Evolutionary conservation across 2,113 vertebrate genomes (phyloP).

Genomic region (Rhinopomastus cyanomelas): DNA sequence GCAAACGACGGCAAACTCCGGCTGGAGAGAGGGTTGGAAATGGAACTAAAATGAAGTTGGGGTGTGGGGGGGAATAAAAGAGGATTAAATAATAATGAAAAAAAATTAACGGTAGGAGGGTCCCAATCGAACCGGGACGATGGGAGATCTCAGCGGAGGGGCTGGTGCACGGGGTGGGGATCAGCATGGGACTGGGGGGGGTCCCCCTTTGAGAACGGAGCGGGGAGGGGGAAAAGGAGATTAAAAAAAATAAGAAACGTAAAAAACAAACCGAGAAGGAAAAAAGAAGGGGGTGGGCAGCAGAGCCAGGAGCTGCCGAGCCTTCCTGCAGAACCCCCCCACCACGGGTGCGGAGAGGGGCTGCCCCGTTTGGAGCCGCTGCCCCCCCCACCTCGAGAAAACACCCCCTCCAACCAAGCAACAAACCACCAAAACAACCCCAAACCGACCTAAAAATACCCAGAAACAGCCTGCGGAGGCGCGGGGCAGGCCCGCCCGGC

Average conservation of each 20-base stretch:
- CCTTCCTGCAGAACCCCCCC: background rate
- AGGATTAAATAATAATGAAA: no score
- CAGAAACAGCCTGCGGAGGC: background rate
- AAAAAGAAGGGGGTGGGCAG: background rate
- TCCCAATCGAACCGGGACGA: background rate
- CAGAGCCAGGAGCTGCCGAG: background rate
- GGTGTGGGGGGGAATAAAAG: background rate
- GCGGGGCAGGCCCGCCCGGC: background rate
- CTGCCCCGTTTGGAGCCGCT: background rate
- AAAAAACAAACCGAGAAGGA: no score
- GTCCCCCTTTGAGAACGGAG: no score
- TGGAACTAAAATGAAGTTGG: background rate
- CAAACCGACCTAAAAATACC: background rate
- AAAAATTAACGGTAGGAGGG: background rate
- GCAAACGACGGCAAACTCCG: constrained; percentile 44
- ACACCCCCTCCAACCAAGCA: background rate
- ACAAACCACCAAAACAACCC: background rate
- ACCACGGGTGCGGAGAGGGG: background rate
- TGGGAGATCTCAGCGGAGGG: background rate
- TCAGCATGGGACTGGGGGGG: background rate
- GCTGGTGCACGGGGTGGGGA: background rate
- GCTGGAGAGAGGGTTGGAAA: constrained; percentile 11
- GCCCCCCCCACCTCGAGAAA: no score
- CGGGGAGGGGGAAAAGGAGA: no score
- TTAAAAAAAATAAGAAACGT: no score